Percentiles rank a stretch among this genome's conserved stretches.
Evolutionary conservation across 2,888 invertebrate species (phyloP).

Genomic region (Drosophila stalkeri): DNA sequence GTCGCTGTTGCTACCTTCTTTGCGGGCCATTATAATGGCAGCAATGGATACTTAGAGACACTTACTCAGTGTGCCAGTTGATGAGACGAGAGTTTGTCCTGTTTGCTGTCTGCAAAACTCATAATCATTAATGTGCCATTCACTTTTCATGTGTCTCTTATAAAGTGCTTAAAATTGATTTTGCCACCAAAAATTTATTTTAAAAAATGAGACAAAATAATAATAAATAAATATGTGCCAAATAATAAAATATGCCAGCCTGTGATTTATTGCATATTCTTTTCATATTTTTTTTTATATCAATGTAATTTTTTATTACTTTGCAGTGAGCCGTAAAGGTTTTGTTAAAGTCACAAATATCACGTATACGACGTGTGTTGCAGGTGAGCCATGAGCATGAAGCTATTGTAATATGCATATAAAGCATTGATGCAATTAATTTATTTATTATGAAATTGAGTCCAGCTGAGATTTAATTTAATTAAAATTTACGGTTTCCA

Average conservation of each 20-base stretch:
- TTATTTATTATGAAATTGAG: not conserved
- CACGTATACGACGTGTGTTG: slow-evolving; percentile 15
- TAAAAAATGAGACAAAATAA: no score
- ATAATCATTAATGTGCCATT: slow-evolving; percentile 68
- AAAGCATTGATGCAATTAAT: not conserved
- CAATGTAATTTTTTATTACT: slow-evolving; percentile 15
- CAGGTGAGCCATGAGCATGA: slow-evolving; percentile 31
- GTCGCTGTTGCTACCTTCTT: slow-evolving; percentile 56
- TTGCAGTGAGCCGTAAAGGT: slow-evolving; percentile 23
- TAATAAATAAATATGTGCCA: not conserved
- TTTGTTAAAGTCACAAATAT: slow-evolving; percentile 19
- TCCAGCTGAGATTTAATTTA: slow-evolving; percentile 10
- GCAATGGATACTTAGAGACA: slow-evolving; percentile 40
- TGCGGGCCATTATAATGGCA: slow-evolving; percentile 43
- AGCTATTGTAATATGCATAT: not conserved
- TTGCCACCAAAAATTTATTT: slow-evolving; percentile 1
- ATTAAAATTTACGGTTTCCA: not conserved
- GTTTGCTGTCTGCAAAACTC: slow-evolving; percentile 33
- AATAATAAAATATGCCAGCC: not conserved
- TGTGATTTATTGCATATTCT: slow-evolving; percentile 32
- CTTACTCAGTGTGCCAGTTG: slow-evolving; percentile 8
- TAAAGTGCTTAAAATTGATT: slow-evolving; percentile 67
- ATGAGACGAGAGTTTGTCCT: not conserved
- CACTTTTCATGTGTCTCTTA: slow-evolving; percentile 54
- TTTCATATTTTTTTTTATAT: slow-evolving; percentile 8